Evolutionary conservation across 2,113 vertebrate genomes (phyloP).

Genomic region (Urocynchramus pylzowi): DNA sequence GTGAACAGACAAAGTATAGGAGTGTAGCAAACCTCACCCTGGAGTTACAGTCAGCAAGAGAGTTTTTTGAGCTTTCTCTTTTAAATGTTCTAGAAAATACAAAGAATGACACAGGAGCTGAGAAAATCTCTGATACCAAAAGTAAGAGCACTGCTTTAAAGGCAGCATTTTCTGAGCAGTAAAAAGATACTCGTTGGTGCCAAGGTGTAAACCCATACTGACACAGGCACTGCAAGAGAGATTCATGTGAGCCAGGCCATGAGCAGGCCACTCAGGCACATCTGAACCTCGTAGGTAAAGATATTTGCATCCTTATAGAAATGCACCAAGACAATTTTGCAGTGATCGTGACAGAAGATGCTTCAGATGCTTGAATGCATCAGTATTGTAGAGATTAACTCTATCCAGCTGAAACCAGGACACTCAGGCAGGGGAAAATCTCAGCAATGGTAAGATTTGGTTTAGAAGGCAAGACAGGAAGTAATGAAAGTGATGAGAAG

Average conservation of each 20-base stretch:
- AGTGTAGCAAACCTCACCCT: not conserved
- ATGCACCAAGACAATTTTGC: not conserved
- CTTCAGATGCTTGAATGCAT: not conserved
- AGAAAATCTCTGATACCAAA: not conserved
- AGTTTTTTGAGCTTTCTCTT: not conserved
- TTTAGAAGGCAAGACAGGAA: not conserved
- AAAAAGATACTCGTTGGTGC: not conserved
- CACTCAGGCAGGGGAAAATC: not conserved
- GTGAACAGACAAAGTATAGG: not conserved
- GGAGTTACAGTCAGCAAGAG: not conserved
- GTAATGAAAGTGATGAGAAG: not conserved
- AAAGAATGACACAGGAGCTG: not conserved
- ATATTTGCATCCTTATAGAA: not conserved
- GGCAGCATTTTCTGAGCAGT: not conserved
- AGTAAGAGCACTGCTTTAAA: not conserved
- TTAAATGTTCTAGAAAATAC: not conserved
- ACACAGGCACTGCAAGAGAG: not conserved
- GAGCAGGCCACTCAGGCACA: not conserved
- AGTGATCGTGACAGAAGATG: accelerated
- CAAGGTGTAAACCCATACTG: not conserved
- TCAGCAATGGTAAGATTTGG: not conserved
- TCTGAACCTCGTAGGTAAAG: not conserved
- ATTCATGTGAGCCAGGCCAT: not conserved
- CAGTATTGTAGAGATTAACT: not conserved
- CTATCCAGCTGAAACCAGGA: not conserved